Evolutionary conservation across 2,113 vertebrate species (phyloP).

Genomic region (Tursiops truncatus): DNA sequence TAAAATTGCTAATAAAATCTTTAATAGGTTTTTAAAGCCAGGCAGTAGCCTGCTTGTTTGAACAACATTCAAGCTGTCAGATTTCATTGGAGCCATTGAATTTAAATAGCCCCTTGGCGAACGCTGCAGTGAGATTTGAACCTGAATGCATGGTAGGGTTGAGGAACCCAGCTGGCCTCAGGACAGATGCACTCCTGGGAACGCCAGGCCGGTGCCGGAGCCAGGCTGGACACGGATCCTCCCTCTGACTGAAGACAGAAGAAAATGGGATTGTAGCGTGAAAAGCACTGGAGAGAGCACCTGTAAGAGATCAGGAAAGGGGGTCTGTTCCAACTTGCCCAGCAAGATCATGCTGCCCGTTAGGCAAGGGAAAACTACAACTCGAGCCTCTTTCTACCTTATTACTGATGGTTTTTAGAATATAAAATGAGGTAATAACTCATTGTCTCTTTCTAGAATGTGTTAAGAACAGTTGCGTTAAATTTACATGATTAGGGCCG

Average conservation of each 20-base stretch:
- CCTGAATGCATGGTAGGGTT: not conserved
- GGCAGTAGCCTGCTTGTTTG: conserved; percentile 55
- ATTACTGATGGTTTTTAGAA: not conserved
- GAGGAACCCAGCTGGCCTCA: not conserved
- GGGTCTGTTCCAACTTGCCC: not conserved
- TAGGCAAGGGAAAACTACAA: not conserved
- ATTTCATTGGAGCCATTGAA: conserved; percentile 67
- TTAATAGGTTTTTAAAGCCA: conserved; percentile 65
- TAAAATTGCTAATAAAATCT: conserved; percentile 67
- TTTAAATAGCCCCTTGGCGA: conserved; percentile 64
- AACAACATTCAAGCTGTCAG: conserved; percentile 45
- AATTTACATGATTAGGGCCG: not conserved
- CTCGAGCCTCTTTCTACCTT: not conserved
- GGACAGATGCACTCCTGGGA: not conserved
- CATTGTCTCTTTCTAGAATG: not conserved
- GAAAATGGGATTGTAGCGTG: not conserved
- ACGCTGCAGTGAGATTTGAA: conserved; percentile 30
- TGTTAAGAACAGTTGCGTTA: not conserved
- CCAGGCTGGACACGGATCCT: not conserved
- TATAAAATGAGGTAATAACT: not conserved
- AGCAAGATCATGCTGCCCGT: not conserved
- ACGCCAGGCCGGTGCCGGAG: not conserved
- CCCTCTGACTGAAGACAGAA: not conserved
- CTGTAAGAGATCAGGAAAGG: not conserved
- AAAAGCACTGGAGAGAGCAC: not conserved